Conservation (phyloP, 2,113 vertebrate species). For the Otolemur garnettii region DNA sequence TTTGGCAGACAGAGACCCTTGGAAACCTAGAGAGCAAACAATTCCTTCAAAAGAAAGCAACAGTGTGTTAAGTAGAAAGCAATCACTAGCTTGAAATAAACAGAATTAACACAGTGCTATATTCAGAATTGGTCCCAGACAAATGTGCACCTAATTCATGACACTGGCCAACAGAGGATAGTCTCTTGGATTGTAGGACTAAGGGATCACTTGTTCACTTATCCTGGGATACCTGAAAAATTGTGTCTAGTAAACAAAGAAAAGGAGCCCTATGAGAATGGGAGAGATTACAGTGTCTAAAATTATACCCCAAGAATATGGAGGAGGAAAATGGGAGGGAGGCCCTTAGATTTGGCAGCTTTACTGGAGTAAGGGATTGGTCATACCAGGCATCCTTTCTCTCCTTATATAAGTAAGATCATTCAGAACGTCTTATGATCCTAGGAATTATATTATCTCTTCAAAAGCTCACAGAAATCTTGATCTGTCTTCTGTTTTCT, state of each 20-base stretch:
- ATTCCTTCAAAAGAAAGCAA: neutral
- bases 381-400: neutral
- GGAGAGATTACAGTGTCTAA: neutral
- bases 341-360: neutral
- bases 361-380: neutral
- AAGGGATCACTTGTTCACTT: neutral
- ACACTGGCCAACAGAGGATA: neutral
- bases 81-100: conserved; percentile 30
- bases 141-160: neutral
- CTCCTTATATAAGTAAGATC: neutral
- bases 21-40: neutral
- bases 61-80: neutral
- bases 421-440: neutral
- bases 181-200: neutral
- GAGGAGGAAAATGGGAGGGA: neutral
- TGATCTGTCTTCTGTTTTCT: neutral
- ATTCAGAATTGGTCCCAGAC: neutral
- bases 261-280: neutral
- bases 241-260: neutral
- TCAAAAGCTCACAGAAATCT: conserved; percentile 14
- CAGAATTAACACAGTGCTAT: neutral
- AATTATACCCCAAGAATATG: neutral
- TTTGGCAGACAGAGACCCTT: neutral
- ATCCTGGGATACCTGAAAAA: neutral
- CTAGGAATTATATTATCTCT: neutral